These are phyloP conservation scores for Panagrolaimus sp. DNA, from an alignment of 1,140 invertebrate genomes.

Conservation along the genomic window DNA sequence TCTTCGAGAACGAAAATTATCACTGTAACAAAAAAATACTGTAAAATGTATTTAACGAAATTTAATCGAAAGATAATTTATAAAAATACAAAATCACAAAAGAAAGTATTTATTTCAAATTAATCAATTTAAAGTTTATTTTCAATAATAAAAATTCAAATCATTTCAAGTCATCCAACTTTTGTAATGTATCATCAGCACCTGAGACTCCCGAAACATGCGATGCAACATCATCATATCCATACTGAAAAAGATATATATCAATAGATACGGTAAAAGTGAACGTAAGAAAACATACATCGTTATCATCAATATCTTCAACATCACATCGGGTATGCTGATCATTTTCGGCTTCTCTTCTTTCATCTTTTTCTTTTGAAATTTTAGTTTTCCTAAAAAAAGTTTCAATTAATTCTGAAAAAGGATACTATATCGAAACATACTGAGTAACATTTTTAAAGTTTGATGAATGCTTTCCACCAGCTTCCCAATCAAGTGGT, in stretches of 20 bases:
- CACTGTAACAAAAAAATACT: too few species aligned
- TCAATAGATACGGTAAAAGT: not conserved
- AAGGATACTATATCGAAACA: too few species aligned
- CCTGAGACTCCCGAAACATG: constrained; percentile 11
- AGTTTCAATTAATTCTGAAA: too few species aligned
- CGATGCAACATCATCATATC: constrained; percentile 14
- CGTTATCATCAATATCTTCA: constrained; percentile 12
- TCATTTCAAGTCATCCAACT: constrained; percentile 1
- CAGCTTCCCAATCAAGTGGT: constrained; percentile 11
- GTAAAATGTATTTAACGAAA: too few species aligned
- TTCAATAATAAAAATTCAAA: too few species aligned
- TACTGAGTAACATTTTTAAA: not conserved
- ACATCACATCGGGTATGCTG: constrained; percentile 9
- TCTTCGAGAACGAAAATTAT: too few species aligned
- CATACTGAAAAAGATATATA: not conserved
- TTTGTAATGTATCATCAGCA: not conserved
- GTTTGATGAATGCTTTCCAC: not conserved
- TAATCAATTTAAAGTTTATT: too few species aligned
- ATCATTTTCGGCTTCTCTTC: not conserved
- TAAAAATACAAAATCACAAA: too few species aligned
- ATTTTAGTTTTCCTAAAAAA: not conserved
- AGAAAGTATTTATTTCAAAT: too few species aligned
- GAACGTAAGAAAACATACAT: not conserved
- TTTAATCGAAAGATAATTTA: too few species aligned
- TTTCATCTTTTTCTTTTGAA: not conserved